Percentiles rank a stretch among this genome's conserved stretches.
These are phyloP conservation scores for Paracyprichromis sp. DNA, from an alignment of 2,113 vertebrate genomes.

Conservation along the genomic window DNA sequence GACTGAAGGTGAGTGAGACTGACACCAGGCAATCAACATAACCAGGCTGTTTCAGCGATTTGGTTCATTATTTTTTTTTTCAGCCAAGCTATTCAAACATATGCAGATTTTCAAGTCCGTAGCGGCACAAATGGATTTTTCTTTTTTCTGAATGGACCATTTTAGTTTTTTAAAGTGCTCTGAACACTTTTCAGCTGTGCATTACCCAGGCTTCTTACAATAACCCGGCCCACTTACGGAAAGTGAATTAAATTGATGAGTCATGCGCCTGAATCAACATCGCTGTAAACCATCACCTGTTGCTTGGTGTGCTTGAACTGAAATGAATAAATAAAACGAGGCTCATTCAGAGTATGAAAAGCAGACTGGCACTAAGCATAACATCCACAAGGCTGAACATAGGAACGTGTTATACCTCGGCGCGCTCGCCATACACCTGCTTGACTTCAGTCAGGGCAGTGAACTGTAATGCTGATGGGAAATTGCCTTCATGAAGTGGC, in stretches of 20 bases:
- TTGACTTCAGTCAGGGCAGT: not conserved
- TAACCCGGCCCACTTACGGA: not conserved
- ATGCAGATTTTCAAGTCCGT: not conserved
- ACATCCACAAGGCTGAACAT: not conserved
- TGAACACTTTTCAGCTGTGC: not conserved
- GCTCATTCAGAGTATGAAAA: not conserved
- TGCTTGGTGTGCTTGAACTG: not conserved
- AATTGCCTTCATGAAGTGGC: not conserved
- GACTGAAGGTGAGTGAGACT: conserved; percentile 59
- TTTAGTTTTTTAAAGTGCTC: not conserved
- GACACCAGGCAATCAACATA: not conserved
- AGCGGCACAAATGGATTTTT: not conserved
- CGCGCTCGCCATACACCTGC: not conserved
- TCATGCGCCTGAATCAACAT: not conserved
- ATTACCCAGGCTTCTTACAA: not conserved
- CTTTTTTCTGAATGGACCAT: not conserved
- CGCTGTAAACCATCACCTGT: not conserved
- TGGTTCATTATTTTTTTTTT: not conserved
- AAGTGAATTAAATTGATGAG: conserved; percentile 6
- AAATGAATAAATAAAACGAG: not conserved
- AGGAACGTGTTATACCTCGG: not conserved
- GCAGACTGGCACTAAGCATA: not conserved
- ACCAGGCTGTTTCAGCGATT: not conserved
- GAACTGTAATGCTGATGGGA: not conserved
- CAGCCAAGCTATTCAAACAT: not conserved